These are phyloP conservation scores for Trissolcus japonicus DNA, from an alignment of 2,888 invertebrate genomes.

Conservation along the genomic window DNA sequence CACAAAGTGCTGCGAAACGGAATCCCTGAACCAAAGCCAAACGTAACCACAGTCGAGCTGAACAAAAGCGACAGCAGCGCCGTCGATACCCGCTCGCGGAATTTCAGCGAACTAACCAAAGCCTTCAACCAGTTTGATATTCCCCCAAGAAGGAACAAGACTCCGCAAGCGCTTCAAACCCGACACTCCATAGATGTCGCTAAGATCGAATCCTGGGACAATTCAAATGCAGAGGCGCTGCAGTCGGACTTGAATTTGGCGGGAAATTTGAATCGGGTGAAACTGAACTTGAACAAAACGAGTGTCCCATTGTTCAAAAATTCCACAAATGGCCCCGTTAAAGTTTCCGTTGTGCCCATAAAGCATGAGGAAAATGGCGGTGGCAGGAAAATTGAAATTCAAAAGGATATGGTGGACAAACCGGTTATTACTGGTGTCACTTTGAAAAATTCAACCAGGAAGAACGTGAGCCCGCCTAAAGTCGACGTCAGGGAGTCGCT, in stretches of 20 bases:
- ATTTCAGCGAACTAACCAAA: conserved; percentile 69
- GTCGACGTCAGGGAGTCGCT: conserved; percentile 82
- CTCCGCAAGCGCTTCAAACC: conserved; percentile 42
- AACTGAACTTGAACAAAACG: conserved; percentile 14
- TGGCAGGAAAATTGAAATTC: neutral
- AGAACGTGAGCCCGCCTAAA: conserved; percentile 64
- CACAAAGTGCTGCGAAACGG: conserved; percentile 45
- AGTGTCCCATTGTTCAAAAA: conserved; percentile 19
- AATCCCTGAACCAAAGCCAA: conserved; percentile 37
- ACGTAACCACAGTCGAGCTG: conserved; percentile 41
- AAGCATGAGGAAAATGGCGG: conserved; percentile 32
- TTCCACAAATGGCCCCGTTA: conserved; percentile 2
- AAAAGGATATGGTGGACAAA: conserved; percentile 60
- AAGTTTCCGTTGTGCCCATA: conserved; percentile 47
- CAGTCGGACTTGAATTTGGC: conserved; percentile 24
- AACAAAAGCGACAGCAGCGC: conserved; percentile 19
- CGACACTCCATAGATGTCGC: conserved; percentile 61
- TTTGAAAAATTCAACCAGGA: conserved; percentile 68
- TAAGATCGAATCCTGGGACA: neutral
- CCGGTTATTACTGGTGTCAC: conserved; percentile 74
- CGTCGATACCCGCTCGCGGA: conserved; percentile 65
- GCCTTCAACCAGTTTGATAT: conserved; percentile 66
- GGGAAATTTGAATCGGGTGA: conserved; percentile 8
- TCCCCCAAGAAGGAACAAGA: conserved; percentile 62
- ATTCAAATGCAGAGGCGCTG: neutral